These are phyloP conservation scores for Cyprinodon diabolis DNA, from an alignment of 2,797 vertebrate genomes.

Conservation along the genomic window DNA sequence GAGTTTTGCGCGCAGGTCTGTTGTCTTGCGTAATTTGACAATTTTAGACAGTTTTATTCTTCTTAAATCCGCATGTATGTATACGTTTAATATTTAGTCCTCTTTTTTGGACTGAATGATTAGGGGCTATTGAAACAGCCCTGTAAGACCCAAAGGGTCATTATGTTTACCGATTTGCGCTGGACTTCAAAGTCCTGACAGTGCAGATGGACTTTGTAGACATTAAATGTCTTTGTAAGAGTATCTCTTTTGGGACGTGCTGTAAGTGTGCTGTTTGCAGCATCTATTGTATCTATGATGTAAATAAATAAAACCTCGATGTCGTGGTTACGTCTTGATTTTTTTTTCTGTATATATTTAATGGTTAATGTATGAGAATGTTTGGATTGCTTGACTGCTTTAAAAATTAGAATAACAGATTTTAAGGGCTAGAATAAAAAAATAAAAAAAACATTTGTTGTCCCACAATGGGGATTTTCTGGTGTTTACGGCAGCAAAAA, in stretches of 20 bases:
- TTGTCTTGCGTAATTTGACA: conserved; percentile 71
- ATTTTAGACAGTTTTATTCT: conserved; percentile 74
- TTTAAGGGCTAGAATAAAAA: too few species aligned
- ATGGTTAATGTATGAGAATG: not conserved
- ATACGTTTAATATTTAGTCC: conserved; percentile 76
- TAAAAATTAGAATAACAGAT: too few species aligned
- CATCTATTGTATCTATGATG: conserved; percentile 62
- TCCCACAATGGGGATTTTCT: too few species aligned
- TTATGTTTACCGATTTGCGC: conserved; percentile 76
- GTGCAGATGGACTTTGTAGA: conserved; percentile 75
- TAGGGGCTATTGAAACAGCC: conserved; percentile 79
- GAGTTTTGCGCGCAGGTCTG: conserved; percentile 65
- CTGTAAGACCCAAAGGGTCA: conserved; percentile 85
- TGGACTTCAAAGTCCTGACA: conserved; percentile 64
- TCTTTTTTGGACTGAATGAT: conserved; percentile 69
- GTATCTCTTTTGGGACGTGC: conserved; percentile 75
- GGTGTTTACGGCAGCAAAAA: too few species aligned
- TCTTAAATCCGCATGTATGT: conserved; percentile 80
- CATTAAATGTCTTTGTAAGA: conserved; percentile 62
- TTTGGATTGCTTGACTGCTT: not conserved
- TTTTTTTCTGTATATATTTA: conserved; percentile 11
- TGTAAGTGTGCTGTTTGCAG: conserved; percentile 65
- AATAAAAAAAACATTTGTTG: too few species aligned
- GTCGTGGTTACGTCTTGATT: conserved; percentile 43
- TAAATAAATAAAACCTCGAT: conserved; percentile 67